Evolutionary conservation across 23 tunicate species (phyloP), one percentile per base, ranked within the genome.

Genomic region (Ciona savignyi): DNA sequence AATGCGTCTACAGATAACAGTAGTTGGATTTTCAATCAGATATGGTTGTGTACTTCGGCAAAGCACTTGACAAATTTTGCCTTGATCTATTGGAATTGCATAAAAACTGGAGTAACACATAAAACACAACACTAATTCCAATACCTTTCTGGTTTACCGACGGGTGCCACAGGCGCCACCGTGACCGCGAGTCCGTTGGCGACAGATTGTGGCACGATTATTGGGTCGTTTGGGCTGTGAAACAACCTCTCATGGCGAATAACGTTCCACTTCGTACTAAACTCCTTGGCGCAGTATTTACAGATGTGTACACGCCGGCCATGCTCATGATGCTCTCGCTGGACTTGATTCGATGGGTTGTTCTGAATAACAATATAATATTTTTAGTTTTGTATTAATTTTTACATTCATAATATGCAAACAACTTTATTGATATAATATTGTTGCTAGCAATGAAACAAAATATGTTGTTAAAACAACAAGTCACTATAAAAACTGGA

Each of bases 261-360:
- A 28, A 82, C 97, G 67, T 91, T 91, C 97, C 91, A 91, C 66
- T 91, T 91, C 60, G 97, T 91, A 34, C 91, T 84, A 66, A 91
- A 91, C 33, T 84, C 86, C 63, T 84, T 91, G 33, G 81, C 97
- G 67, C 97, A 91, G 73, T 78, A 91, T 73, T 85, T 91, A 49
- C 97, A 91, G 60, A 91, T 81, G 78, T 91, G 97, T 1, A 81
- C 64, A 34, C 81, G 81, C 28, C 80, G 74, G 20, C 86, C 77
- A 22, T 72, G 76, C 31, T 48, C 64, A 19, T 42, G 49, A 23
- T 27, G 56, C 11, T 42, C 56, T 6, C 56, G 56, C 56, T 42
- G 56, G 56, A 42, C 56, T 15, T 42, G 56, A 42, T 42, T 42
- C 11, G 56, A 9, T 6, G 56, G 56, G 56, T 42, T 42, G 56